Evolutionary conservation across 2,797 vertebrate genomes (phyloP), one percentile per base, ranked within the genome.

Genomic region (Cottoperca gobio): DNA sequence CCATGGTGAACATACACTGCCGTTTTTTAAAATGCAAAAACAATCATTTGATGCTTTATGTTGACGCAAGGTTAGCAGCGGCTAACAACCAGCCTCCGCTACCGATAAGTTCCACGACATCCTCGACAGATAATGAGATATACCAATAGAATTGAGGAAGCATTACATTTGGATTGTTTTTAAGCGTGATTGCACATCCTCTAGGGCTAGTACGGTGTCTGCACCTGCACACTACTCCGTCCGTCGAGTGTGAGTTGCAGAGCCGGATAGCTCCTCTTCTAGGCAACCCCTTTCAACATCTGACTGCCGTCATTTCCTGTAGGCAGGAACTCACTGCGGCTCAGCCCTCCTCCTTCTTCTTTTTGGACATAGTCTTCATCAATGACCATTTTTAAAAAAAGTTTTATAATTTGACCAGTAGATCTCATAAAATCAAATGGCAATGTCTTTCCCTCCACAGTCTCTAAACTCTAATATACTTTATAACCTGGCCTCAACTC

Each of bases 301-400:
- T 21, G 17, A 24, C 60, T 26, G 50, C 2, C 82, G 89, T 91
- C 82, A 91, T 21, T 86, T 91, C 88, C 90, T 49, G 85, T 69
- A 26, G 70, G 76, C 82, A n/a, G 76, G 71, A 37, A 2, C 35
- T 23, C 37, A 48, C 54, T 76, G 68, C 70, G 23, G 79, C 55
- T 49, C 57, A 3, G 45, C 50, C 61, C 69, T n/a, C 60, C 49
- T 11, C 54, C 16, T 60, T 23, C 61, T 23, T 55, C n/a, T 49
- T 37, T 14, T 19, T 37, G 46, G 39, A 16, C 11, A 3, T 11
- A 21, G 16, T 28, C 17, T 5, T 7, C 6, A 37, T n/a, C 46
- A 13, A 11, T 26, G 3, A 28, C 10, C 10, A 26, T 24, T n/a
- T 37, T n/a, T n/a, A n/a, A n/a, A 0, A 12, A 31, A 33, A 49